A percentile compares a stretch with the other conserved stretches of the same genome.
phyloP scores from a whole-genome alignment of 2,113 vertebrate species.

The Mus musculus region GRCm39 chr4:75663501-75664000 shows the following conservation, averaged over 20 bases:
- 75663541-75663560: background rate
- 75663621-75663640: background rate
- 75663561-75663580: background rate
- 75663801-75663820: no score
- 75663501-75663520: background rate
- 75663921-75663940: background rate
- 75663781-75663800: fast-evolving
- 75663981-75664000: background rate
- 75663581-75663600: background rate
- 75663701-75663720: no score
- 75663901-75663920: background rate
- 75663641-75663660: background rate
- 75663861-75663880: background rate
- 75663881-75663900: background rate
- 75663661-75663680: background rate
- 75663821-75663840: no score
- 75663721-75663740: background rate
- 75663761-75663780: no score
- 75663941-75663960: background rate
- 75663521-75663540: background rate
- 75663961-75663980: background rate
- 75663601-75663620: background rate
- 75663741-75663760: no score
- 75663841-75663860: fast-evolving
- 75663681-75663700: background rate